Evolutionary conservation across 1,140 invertebrate species (phyloP).

Genomic region (Temnothorax longispinosus): DNA sequence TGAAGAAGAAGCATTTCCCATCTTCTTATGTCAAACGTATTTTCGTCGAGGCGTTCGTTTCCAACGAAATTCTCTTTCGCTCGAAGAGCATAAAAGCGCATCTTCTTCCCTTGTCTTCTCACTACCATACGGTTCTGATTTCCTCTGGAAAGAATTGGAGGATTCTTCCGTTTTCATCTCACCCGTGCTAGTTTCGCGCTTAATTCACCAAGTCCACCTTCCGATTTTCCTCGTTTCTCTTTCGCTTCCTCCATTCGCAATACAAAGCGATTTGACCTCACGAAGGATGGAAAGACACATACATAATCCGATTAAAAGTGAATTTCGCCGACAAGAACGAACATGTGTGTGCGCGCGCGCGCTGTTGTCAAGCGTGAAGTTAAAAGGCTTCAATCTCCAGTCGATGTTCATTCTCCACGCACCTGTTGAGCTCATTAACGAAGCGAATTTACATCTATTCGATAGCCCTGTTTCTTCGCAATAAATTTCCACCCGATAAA

Average conservation of each 20-base stretch:
- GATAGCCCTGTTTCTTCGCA: background rate
- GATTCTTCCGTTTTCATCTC: background rate
- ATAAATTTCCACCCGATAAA: background rate
- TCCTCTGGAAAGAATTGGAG: background rate
- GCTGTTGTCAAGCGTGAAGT: slow-evolving; percentile 1
- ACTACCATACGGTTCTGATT: background rate
- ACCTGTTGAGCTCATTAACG: slow-evolving; percentile 57
- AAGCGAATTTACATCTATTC: slow-evolving; percentile 16
- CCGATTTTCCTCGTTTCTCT: background rate
- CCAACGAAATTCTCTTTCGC: slow-evolving; percentile 23
- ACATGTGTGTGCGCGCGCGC: background rate
- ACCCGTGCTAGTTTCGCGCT: background rate
- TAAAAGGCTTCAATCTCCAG: slow-evolving; percentile 17
- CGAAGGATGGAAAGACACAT: background rate
- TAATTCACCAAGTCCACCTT: background rate
- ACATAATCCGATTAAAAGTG: slow-evolving; percentile 23
- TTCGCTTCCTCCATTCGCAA: slow-evolving; percentile 8
- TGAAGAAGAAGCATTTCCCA: background rate
- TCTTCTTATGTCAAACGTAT: slow-evolving; percentile 13
- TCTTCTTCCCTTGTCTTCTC: slow-evolving; percentile 7
- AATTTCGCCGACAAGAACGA: background rate
- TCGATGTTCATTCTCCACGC: slow-evolving; percentile 7
- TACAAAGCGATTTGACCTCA: slow-evolving; percentile 28
- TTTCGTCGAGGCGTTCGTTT: slow-evolving; percentile 26
- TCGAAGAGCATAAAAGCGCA: slow-evolving; percentile 15